phyloP scores from a whole-genome alignment of 2,888 invertebrate genomes.

The Phortica magna region DNA sequence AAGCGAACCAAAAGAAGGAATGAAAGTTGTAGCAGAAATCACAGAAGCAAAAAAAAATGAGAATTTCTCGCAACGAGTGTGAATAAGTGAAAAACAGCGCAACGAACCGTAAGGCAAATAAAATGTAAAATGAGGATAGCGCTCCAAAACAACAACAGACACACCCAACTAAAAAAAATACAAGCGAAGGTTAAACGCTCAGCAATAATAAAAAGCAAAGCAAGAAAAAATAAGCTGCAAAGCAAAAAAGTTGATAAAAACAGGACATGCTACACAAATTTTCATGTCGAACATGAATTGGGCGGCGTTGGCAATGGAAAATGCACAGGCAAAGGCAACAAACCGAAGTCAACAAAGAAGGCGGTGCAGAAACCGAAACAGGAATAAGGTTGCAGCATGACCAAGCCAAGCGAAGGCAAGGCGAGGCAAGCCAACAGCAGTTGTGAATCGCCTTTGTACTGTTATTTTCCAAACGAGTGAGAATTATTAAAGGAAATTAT shows the following conservation, averaged over 20 bases:
- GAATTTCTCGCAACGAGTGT: constrained; percentile 20
- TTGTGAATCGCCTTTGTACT: constrained; percentile 51
- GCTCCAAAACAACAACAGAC: constrained; percentile 15
- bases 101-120: constrained; percentile 54
- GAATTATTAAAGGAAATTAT: constrained; percentile 76
- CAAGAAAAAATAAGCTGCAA: constrained; percentile 21
- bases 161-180: constrained; percentile 29
- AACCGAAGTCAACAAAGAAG: background rate
- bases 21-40: constrained; percentile 22
- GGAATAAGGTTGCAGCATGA: constrained; percentile 4
- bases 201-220: constrained; percentile 33
- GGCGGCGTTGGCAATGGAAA: constrained; percentile 42
- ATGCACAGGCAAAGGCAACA: background rate
- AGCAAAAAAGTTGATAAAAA: constrained; percentile 24
- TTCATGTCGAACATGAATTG: constrained; percentile 64
- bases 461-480: constrained; percentile 75
- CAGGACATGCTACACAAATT: constrained; percentile 61
- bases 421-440: constrained; percentile 19
- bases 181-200: constrained; percentile 37
- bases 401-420: background rate
- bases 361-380: constrained; percentile 10
- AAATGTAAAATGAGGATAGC: constrained; percentile 34
- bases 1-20: constrained; percentile 1
- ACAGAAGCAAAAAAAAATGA: constrained; percentile 23
- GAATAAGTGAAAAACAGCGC: constrained; percentile 36